phyloP scores from a whole-genome alignment of 2,888 invertebrate species.

The Prosapia bicincta region DNA sequence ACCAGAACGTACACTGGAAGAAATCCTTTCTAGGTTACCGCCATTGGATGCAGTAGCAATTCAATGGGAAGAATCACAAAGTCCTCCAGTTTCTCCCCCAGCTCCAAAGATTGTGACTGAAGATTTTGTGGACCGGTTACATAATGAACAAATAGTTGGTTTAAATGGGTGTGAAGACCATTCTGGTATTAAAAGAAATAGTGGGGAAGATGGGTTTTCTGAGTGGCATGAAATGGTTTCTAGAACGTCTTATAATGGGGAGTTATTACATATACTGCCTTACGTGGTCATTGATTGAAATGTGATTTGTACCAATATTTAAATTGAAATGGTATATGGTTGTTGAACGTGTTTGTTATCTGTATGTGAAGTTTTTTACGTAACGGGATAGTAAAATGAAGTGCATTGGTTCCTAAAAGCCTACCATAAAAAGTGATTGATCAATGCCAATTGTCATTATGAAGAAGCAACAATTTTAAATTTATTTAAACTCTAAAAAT shows the following conservation, averaged over 20 bases:
- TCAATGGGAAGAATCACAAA: conserved; percentile 47
- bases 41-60: conserved; percentile 59
- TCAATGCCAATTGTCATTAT: conserved; percentile 16
- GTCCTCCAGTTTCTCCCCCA: conserved; percentile 34
- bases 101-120: conserved; percentile 44
- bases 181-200: conserved; percentile 19
- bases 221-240: conserved; percentile 91
- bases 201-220: conserved; percentile 62
- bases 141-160: conserved; percentile 45
- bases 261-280: conserved; percentile 87
- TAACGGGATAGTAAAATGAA: conserved; percentile 15
- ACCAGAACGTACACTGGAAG: conserved; percentile 50
- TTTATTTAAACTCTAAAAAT: neutral
- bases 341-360: conserved; percentile 24
- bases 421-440: conserved; percentile 5
- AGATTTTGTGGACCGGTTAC: conserved; percentile 49
- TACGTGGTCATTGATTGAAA: conserved; percentile 90
- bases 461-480: conserved; percentile 25
- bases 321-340: conserved; percentile 3
- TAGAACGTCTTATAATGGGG: conserved; percentile 68
- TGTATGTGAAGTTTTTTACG: conserved; percentile 15
- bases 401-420: conserved; percentile 6
- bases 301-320: conserved; percentile 23
- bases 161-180: conserved; percentile 53
- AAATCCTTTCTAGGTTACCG: conserved; percentile 62